Percentiles rank a stretch among this genome's conserved stretches.
Conservation (phyloP, 1,140 invertebrate genomes). For the Hypothenemus hampei region DNA sequence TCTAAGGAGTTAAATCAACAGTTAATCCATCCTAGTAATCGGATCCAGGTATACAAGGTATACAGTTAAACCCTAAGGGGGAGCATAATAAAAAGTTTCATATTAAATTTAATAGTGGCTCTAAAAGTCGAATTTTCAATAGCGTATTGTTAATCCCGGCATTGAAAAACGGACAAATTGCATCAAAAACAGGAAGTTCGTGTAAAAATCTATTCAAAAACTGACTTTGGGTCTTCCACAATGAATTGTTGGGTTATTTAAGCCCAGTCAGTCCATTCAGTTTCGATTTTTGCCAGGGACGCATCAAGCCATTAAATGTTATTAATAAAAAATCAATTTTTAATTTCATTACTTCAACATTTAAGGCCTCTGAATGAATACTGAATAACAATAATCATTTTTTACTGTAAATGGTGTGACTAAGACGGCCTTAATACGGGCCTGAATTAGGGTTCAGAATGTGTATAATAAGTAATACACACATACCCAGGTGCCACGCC, state of each 20-base stretch:
- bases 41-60: conserved; percentile 38
- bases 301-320: conserved; percentile 1
- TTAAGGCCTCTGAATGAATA: neutral
- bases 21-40: conserved; percentile 37
- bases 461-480: neutral
- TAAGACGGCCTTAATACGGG: neutral
- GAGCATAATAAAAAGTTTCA: conserved; percentile 37
- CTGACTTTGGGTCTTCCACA: conserved; percentile 40
- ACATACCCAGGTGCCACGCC: conserved; percentile 32
- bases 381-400: neutral
- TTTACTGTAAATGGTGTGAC: neutral
- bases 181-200: conserved; percentile 46
- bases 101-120: conserved; percentile 44
- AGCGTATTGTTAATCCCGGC: conserved; percentile 41
- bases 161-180: conserved; percentile 45
- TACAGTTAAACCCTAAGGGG: conserved; percentile 27
- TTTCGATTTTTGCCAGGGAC: conserved; percentile 29
- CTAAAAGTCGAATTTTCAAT: conserved; percentile 43
- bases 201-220: conserved; percentile 42
- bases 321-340: neutral
- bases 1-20: conserved; percentile 33
- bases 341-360: neutral
- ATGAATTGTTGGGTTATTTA: conserved; percentile 39
- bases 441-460: neutral
- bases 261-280: conserved; percentile 37